Percentiles rank a stretch among this genome's conserved stretches.
Evolutionary conservation across 2,888 invertebrate species (phyloP).

Genomic region (Muschampia plurimacula): DNA sequence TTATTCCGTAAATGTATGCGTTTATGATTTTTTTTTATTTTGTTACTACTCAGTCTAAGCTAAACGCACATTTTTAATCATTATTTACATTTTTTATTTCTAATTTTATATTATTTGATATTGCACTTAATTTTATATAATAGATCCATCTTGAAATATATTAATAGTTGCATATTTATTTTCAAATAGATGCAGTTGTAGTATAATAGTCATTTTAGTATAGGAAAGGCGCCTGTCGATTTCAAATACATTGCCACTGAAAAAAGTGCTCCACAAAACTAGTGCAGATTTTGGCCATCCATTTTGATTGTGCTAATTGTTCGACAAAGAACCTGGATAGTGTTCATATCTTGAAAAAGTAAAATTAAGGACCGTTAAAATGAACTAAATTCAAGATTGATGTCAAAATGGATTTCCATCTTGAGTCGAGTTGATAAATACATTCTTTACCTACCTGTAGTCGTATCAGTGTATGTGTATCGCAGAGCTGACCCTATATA

Average conservation of each 20-base stretch:
- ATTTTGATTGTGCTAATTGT: background rate
- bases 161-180: constrained; percentile 28
- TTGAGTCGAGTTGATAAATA: too few relatives aligned
- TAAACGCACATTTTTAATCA: constrained; percentile 34
- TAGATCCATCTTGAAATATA: constrained; percentile 2
- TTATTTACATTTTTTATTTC: constrained; percentile 8
- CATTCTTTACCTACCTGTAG: too few relatives aligned
- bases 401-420: too few relatives aligned
- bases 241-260: background rate
- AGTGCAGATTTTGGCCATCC: background rate
- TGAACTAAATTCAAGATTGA: too few relatives aligned
- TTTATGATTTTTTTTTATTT: constrained; percentile 30
- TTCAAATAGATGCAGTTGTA: constrained; percentile 32
- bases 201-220: background rate
- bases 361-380: too few relatives aligned
- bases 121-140: constrained; percentile 10
- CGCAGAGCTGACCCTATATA: background rate
- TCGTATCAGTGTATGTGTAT: background rate
- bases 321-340: too few relatives aligned
- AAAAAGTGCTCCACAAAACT: background rate
- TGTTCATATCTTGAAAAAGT: too few relatives aligned
- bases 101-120: background rate
- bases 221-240: background rate
- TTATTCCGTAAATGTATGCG: constrained; percentile 34
- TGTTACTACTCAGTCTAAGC: constrained; percentile 20